phyloP scores from a whole-genome alignment of 2,888 invertebrate genomes.

The Unio pictorum region DNA sequence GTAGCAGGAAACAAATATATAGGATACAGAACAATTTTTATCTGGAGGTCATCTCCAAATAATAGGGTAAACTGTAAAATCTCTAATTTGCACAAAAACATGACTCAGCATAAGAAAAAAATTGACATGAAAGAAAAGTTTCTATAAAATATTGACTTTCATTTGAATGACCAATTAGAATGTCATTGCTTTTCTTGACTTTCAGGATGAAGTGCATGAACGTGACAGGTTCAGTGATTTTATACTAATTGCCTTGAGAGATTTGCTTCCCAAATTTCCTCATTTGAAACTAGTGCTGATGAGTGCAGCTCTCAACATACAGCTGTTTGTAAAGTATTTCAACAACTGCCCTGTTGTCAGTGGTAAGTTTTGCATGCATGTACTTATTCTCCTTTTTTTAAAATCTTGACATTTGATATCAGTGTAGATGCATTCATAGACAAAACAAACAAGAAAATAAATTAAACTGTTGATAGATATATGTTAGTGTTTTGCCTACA shows the following conservation, averaged over 20 bases:
- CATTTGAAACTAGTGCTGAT: constrained; percentile 89
- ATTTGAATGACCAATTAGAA: neutral
- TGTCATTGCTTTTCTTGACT: constrained; percentile 46
- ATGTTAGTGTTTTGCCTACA: too few relatives aligned
- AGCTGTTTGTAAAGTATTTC: constrained; percentile 88
- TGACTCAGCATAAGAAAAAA: too few relatives aligned
- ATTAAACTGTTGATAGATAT: too few relatives aligned
- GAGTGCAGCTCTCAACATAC: constrained; percentile 93
- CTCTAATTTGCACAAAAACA: too few relatives aligned
- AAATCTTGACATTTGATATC: neutral
- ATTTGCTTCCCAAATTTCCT: constrained; percentile 80
- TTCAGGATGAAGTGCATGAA: constrained; percentile 97
- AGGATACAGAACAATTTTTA: too few relatives aligned
- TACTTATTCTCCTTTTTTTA: too few relatives aligned
- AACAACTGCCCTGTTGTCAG: constrained; percentile 83
- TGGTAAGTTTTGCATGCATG: constrained; percentile 63
- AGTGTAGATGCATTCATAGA: neutral
- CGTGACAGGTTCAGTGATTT: constrained; percentile 94
- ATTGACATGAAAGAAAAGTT: neutral
- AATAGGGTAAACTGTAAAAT: too few relatives aligned
- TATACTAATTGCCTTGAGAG: constrained; percentile 86
- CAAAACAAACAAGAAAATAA: too few relatives aligned
- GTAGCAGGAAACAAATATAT: too few relatives aligned
- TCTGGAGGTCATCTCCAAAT: too few relatives aligned
- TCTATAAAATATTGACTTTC: neutral